Evolutionary conservation across 2,113 vertebrate genomes (phyloP), one percentile per base, ranked within the genome.

Genomic region (Agapornis roseicollis): DNA sequence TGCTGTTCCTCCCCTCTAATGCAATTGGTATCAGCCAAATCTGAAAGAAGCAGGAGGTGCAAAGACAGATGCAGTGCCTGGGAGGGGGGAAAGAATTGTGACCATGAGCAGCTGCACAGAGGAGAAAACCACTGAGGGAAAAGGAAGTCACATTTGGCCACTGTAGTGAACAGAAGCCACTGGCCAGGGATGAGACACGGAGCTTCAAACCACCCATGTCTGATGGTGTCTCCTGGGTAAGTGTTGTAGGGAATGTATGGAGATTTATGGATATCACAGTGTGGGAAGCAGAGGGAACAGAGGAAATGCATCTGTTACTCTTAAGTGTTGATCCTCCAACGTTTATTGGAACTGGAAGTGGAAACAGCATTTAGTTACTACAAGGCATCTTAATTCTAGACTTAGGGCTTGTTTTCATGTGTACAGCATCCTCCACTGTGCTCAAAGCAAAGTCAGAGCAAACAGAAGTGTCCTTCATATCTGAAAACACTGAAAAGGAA

Each of bases 161-260:
- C 15, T 39, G 11, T 72, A 55, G 15, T 29, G 42, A 44, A 56
- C 33, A 70, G 72, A 86, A 86, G 33, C 25, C 5, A 1, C 31
- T 79, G 79, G 17, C 10, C 77, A 53, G 17, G 42, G 28, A 18
- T 15, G 41, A 65, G 71, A n/a, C 3, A 5, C 4, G 17, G 20
- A 84, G 7, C 72, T 60, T 88, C 44, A 64, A 55, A 33, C 13
- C 27, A 27, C 2, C 49, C 6, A 0, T 17, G 28, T 24, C 13
- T 72, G 65, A 5, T 68, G 68, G 46, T 23, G 25, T 41, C n/a
- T 87, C 14, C 65, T 70, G 55, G 28, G 60, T 10, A 73, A 16
- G 9, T 9, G 22, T 37, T 18, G 1, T 0, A 4, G 60, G 39
- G 63, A 56, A 13, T 1, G 0, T 4, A 1, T 29, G 44, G 76